Evolutionary conservation across 2,797 vertebrate genomes (phyloP).

Genomic region (Brotula barbata): DNA sequence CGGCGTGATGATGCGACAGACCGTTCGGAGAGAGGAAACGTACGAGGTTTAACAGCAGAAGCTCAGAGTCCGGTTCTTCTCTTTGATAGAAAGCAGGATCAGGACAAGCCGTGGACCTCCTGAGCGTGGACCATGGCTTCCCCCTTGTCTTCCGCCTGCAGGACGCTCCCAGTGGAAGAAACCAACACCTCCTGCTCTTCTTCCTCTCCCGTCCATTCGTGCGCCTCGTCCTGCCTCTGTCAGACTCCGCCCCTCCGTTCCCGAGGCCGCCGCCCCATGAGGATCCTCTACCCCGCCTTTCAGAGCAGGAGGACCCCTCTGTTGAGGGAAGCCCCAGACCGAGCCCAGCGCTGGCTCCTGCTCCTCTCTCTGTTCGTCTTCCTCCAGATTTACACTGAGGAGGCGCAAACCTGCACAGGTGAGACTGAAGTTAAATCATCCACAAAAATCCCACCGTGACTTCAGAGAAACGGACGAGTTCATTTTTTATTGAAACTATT

Average conservation of each 20-base stretch:
- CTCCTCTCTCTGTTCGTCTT: slow-evolving; percentile 72
- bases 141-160: slow-evolving; percentile 28
- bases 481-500: too few species aligned
- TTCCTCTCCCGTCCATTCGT: background rate
- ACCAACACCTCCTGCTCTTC: slow-evolving; percentile 3
- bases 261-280: slow-evolving; percentile 40
- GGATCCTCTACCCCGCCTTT: slow-evolving; percentile 75
- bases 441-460: too few species aligned
- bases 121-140: slow-evolving; percentile 23
- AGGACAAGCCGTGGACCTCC: background rate
- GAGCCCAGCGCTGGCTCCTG: slow-evolving; percentile 70
- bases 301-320: slow-evolving; percentile 49
- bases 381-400: slow-evolving; percentile 80
- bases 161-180: slow-evolving; percentile 14
- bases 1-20: too few species aligned
- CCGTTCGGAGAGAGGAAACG: too few species aligned
- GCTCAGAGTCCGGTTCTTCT: too few species aligned
- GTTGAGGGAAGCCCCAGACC: slow-evolving; percentile 65
- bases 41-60: too few species aligned
- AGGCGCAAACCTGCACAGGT: slow-evolving; percentile 62
- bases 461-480: too few species aligned
- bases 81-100: too few species aligned
- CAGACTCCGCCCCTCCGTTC: slow-evolving; percentile 25
- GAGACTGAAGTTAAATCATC: too few species aligned
- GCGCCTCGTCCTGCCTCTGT: background rate